Base-by-base conservation (phyloP, 2,797 vertebrate genomes). In the Lacerta viridis region DNA sequence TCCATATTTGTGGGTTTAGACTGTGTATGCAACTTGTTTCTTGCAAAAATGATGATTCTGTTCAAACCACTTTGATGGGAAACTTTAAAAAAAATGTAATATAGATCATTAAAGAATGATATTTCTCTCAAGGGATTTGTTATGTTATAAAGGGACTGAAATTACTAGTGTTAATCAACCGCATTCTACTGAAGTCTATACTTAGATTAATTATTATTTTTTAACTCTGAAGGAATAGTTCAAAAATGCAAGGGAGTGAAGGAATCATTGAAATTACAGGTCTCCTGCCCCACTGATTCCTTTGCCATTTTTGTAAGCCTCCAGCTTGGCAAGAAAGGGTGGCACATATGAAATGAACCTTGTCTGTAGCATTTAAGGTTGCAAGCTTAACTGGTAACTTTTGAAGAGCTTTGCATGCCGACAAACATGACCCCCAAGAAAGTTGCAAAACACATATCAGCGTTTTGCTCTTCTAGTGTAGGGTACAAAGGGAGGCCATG, bases 41-140 rank as follows among this genome's bases (percentile, higher is more conserved):
- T 87, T 90, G 80, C 91, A 94, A 91, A 91, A 91, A 55, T 88
- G 86, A 86, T 95, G 89, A 93, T 95, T 95, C 89, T 86, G 92
- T 88, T 94, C 91, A 94, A 92, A 92, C 92, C 93, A 90, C 87
- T 95, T 94, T 92, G 91, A 96, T 96, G 92, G 92, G 92, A 95
- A 93, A 94, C 92, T 93, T 96, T 3, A 13, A 83, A 87, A 85
- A 94, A 95, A 94, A 95, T 96, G 94, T 96, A 94, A 93, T 80
- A 85, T 91, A 95, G 94, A 88, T 95, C 96, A 95, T 96, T 97
- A 97, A 95, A 87, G 89, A 92, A 91, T 90, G 94, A 92, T 93
- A 96, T 94, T 94, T 95, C 93, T 96, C 95, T 93, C 91, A 90
- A 96, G 95, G 96, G 93, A 96, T 95, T 95, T 95, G 91, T 95